A percentile compares a stretch with the other conserved stretches of the same genome.
Conservation (phyloP, 2,797 vertebrate genomes). For the Phaenicophaeus curvirostris region DNA sequence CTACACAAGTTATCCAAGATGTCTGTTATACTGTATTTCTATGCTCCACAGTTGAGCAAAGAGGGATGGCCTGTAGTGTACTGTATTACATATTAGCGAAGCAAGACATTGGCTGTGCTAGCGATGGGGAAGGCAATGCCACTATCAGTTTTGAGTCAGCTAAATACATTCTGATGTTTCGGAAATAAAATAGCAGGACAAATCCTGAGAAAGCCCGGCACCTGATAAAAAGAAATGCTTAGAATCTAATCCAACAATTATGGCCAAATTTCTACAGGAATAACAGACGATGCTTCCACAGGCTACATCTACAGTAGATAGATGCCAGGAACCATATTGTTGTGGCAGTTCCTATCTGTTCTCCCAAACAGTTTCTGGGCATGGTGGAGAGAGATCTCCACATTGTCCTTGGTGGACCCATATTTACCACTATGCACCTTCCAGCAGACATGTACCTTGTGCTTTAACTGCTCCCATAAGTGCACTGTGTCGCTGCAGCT, state of each 20-base stretch:
- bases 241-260: background rate
- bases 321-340: background rate
- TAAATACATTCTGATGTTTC: background rate
- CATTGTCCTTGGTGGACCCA: accelerated
- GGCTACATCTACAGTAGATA: background rate
- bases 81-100: background rate
- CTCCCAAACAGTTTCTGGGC: background rate
- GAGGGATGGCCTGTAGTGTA: background rate
- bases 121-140: background rate
- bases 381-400: background rate
- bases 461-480: background rate
- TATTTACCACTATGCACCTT: background rate
- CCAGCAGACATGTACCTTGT: accelerated
- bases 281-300: background rate
- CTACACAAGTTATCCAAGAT: conserved; percentile 5
- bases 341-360: background rate
- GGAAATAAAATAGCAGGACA: background rate
- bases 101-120: background rate
- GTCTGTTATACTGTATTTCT: conserved; percentile 3
- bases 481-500: background rate
- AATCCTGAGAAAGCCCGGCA: background rate
- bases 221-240: background rate
- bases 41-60: background rate
- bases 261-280: background rate
- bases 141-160: background rate